Base-by-base conservation (phyloP, 2,888 invertebrate species). In the Drosophila paranaensis region DNA sequence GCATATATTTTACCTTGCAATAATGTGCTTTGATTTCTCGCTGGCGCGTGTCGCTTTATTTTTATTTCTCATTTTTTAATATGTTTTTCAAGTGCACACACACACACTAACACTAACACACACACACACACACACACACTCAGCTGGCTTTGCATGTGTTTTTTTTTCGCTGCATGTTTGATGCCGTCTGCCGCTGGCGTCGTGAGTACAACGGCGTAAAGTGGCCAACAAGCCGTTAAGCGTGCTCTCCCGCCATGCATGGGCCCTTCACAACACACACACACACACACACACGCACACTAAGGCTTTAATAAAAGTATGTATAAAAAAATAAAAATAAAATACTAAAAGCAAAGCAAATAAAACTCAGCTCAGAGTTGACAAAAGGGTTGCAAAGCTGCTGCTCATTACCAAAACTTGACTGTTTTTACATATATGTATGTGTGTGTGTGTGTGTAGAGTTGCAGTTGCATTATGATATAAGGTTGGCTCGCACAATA, bases 201-300 rank as follows among this genome's bases (percentile, higher is more conserved):
- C 74, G 66, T 77, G 65, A 66, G 73, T 71, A 77, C 66, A 79
- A 61, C 70, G 73, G 81, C 90, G 81, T 82, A 86, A 85, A 90
- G 84, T 90, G 89, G 81, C 77, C 81, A 85, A 90, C 85, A 90
- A 88, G 74, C 90, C 90, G 83, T 84, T 84, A 84, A 83, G 82
- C 82, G 69, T 65, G 71, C 48, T 30, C 64, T 66, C 79, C 62
- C 16, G 66, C 71, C 75, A 72, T 65, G 60, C 61, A 67, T 71
- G 77, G 60, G 63, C 40, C 66, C 60, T 55, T 57, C 40, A 37
- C 53, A 53, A 37, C 51, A 51, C 35, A 35, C 51, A 51, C 50
- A 51, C 50, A 33, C 50, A 8, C 35, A 48, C 4, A 25, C 43
- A 60, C 42, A 20, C 9, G 25, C 56, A 6, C n/a, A 9, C 40